Base-by-base conservation (phyloP, 2,888 invertebrate species). In the Agrotis exclamationis region DNA sequence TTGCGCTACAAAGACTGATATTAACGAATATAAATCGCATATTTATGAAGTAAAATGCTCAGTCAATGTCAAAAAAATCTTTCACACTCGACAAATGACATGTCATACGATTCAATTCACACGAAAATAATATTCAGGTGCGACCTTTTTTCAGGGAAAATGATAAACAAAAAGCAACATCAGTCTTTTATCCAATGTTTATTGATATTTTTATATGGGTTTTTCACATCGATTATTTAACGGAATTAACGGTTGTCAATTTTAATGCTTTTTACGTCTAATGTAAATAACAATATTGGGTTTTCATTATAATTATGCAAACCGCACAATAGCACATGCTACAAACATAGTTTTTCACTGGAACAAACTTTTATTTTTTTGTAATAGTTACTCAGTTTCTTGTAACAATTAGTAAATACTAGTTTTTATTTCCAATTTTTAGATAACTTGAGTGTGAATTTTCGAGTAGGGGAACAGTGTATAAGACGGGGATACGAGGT, bases 41-140 rank as follows among this genome's bases (percentile, higher is more conserved):
- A 50, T 70, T 48, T 20, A 45, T 48, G 39, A 57, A 11, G 51
- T 39, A 60, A 50, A 65, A 68, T 66, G 53, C 14, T 83, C 78
- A 59, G 58, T 79, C 70, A 81, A 73, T 16, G 72, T 69, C 79
- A 67, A 53, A 70, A 59, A 66, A 71, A 77, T 68, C 57, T 4
- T 66, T 73, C 68, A 66, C 54, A 14, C 44, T 66, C 65, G 68
- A 68, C 76, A 74, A 78, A 80, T 66, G 63, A 73, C 22, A 57
- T 78, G 56, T 51, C 66, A 68, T 72, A 47, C 22, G 48, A 50
- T 62, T 68, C 58, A 64, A 62, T 78, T 67, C 68, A 70, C 58
- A 72, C 13, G 45, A 24, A 67, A 76, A 76, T 65, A 68, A 70
- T 74, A 70, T 59, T 65, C 60, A 48, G 63, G 44, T 56, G 47